Evolutionary conservation across 2,888 invertebrate genomes (phyloP).

Genomic region (Caenorhabditis sp.): DNA sequence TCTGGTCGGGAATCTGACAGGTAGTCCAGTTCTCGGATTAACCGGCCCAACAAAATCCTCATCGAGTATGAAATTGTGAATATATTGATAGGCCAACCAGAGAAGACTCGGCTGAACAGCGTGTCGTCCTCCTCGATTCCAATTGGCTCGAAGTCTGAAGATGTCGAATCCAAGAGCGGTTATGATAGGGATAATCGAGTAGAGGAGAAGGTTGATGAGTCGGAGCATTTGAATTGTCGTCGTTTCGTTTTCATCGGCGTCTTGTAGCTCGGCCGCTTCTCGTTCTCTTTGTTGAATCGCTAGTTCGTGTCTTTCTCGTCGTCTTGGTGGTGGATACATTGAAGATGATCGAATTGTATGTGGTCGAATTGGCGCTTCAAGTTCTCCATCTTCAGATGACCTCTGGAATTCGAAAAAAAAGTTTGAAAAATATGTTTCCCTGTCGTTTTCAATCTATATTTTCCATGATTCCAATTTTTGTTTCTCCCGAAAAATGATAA

Average conservation of each 20-base stretch:
- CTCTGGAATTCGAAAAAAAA: too few relatives aligned
- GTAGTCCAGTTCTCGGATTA: constrained; percentile 9
- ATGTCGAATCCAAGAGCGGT: constrained; percentile 21
- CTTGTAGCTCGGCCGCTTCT: background rate
- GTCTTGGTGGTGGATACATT: background rate
- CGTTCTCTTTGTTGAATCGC: background rate
- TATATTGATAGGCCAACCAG: constrained; percentile 5
- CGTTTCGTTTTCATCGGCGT: background rate
- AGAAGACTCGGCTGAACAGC: background rate
- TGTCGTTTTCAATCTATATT: too few relatives aligned
- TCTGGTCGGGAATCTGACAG: constrained; percentile 11
- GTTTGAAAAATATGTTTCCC: too few relatives aligned
- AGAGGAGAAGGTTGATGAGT: constrained; percentile 12
- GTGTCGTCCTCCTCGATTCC: background rate
- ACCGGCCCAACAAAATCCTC: background rate
- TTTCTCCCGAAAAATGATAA: too few relatives aligned
- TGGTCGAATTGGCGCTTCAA: background rate
- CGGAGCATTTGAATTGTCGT: constrained; percentile 20
- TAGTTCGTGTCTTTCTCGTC: background rate
- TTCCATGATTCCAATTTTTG: too few relatives aligned
- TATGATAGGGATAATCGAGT: constrained; percentile 17
- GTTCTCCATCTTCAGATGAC: too few relatives aligned
- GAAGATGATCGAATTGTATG: too few relatives aligned
- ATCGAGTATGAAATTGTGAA: constrained; percentile 22
- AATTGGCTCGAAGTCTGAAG: constrained; percentile 10